Evolutionary conservation across 1,140 invertebrate species (phyloP), one percentile per base, ranked within the genome.

Genomic region (Phymorhynchus buccinoides): DNA sequence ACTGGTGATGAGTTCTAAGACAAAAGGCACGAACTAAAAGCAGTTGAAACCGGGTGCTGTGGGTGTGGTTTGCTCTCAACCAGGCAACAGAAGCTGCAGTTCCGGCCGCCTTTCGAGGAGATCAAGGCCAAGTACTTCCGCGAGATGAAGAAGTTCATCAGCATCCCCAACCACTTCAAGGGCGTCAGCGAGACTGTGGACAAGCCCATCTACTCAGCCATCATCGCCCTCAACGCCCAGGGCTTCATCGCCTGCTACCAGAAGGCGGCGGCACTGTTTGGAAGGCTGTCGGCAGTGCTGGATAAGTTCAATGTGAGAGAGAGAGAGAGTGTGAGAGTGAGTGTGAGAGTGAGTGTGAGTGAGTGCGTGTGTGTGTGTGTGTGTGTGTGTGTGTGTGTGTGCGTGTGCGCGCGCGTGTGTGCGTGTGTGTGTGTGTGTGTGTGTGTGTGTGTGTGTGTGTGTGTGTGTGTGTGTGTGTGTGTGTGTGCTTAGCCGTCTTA

Each of bases 91-190:
- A 90, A 89, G 48, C 90, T 94, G 0, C 92, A 93, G 88, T 93
- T 93, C 87, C 87, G 90, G 52, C 99, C 99, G 4, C 94, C 96
- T 0, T 94, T 98, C 81, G 97, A 99, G 93, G 97, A 98, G 91
- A 95, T 99, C 41, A 95, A 97, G 6, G 96, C 96, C 56, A 96
- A 97, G 90, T 97, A 99, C 90, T 99, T 98, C 91, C 95, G 95
- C 2, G 96, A 97, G 89, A 94, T 99, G 90, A 96, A 97, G 87
- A 95, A 96, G 85, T 98, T 99, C 87, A 95, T 99, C 7, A 95
- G 96, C 77, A 96, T 99, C 85, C 99, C 98, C 0, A 95, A 96
- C 80, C 95, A 96, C 84, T 98, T 99, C 91, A 95, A 96, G 83
- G 97, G 92, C 42, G 91, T 92, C 14, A 87, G 90, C 27, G 91